Conservation (phyloP, 2,113 vertebrate genomes). For the Leucosticte australis region DNA sequence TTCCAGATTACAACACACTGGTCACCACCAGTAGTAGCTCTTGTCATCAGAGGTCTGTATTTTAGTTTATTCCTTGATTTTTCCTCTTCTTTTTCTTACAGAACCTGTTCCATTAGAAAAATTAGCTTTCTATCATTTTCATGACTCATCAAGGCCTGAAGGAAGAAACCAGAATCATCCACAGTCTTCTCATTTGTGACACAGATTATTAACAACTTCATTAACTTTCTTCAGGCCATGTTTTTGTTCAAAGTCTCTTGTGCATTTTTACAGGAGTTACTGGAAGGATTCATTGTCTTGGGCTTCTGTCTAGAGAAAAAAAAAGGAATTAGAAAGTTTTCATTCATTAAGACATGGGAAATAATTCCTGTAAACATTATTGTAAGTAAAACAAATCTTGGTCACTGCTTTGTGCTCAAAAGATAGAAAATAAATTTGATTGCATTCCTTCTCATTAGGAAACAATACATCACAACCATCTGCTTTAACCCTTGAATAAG, state of each 20-base stretch:
- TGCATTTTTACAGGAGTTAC: not conserved
- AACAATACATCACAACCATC: not conserved
- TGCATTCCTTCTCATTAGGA: not conserved
- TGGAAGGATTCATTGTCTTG: not conserved
- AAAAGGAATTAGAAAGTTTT: not conserved
- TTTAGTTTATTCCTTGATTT: not conserved
- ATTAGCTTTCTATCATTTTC: not conserved
- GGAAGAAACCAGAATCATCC: not conserved
- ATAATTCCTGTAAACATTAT: not conserved
- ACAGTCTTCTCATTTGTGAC: not conserved
- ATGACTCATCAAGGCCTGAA: slow-evolving; percentile 5
- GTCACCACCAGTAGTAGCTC: not conserved
- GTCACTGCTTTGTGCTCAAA: not conserved
- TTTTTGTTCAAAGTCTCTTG: not conserved
- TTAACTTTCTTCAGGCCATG: not conserved
- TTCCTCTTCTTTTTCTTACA: not conserved
- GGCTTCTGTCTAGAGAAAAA: slow-evolving; percentile 15
- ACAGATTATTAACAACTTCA: not conserved
- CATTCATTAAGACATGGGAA: not conserved
- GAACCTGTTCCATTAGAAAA: not conserved
- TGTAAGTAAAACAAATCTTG: not conserved
- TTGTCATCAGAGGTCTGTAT: not conserved
- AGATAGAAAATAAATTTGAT: not conserved
- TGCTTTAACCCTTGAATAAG: not conserved
- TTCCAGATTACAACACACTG: not conserved